Evolutionary conservation across 2,797 vertebrate genomes (phyloP), one percentile per base, ranked within the genome.

Genomic region (Megaceryle alcyon): DNA sequence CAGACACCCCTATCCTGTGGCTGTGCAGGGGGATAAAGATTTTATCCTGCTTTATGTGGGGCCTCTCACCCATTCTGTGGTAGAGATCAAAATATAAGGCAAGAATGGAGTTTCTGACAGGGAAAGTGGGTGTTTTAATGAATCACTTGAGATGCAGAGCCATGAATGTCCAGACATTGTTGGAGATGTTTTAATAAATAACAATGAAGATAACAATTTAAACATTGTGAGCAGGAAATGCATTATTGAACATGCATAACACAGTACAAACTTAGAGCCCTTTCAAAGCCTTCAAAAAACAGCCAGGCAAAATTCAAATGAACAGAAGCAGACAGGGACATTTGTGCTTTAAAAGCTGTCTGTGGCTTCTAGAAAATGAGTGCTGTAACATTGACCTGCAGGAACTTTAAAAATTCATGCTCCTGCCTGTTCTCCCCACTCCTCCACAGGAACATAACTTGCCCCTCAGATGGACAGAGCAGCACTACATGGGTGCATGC

Each of bases 181-280:
- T 73, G 61, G 60, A 91, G 84, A 95, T 93, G 93, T 97, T 96
- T 96, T 96, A 97, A 97, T 96, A 97, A 97, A 96, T 95, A 96
- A 94, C 94, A 96, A 78, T 82, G 95, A 97, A 95, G 93, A 96
- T 93, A 96, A 95, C 86, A 60, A 91, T 93, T 96, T 94, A 91
- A 97, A 94, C 91, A 78, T 7, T 54, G 79, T 31, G 84, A 91
- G 92, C 57, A 95, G 91, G 65, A 93, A 95, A 97, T 96, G 91
- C 90, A 96, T 96, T 95, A 96, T 92, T 96, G 91, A 95, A 92
- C 88, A 93, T 65, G 91, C 92, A 82, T 83, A 96, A 86, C 90
- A 49, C 49, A 51, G 81, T 21, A 80, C 75, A 89, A 96, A 85
- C 57, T 68, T 43, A 64, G 57, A 96, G 84, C 41, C 61, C 46